Base-by-base conservation (phyloP, 2,888 invertebrate species). In the Tetheella fluctuosa region DNA sequence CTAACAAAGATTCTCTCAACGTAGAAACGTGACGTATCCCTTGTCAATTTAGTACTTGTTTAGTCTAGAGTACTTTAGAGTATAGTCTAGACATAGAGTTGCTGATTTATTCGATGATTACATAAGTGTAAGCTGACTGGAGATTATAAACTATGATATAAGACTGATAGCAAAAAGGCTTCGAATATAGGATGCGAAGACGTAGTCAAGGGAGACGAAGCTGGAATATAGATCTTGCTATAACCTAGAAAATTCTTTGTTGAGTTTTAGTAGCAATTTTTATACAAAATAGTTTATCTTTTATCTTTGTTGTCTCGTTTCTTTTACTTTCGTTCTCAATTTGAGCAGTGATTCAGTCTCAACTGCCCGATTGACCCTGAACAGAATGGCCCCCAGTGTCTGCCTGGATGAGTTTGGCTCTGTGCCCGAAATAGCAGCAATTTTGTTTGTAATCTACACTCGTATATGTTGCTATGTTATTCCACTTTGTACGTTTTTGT, bases 301-400 rank as follows among this genome's bases (percentile, higher is more conserved):
- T 39, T n/a, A 39, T n/a, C 15, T 1, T 5, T 17, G n/a, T 7
- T 42, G 5, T n/a, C 30, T 17, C 42, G 42, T 42, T 10, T 48
- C 48, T 10, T 17, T 6, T 20, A 48, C 17, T 10, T 48, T 20
- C 10, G 48, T 20, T 48, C 48, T 3, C 20, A 48, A 48, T 48
- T 10, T 20, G 20, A 20, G 55, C 34, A 13, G 55, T 34, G 6
- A 30, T 55, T 55, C 34, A 55, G 34, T 30, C 28, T 54, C 53
- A 7, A 20, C 30, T 20, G 34, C 8, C 30, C 37, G 55, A 37
- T 55, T 55, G 34, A 55, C 55, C 55, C 55, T 55, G 55, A 55
- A 34, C 23, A 13, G 34, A 34, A 55, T 55, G 39, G 39, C n/a
- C 5, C n/a, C n/a, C n/a, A 23, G 48, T 15, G 37, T 34, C 17